These are phyloP conservation scores for Drosophila merina DNA, from an alignment of 2,888 invertebrate genomes.

Conservation along the genomic window DNA sequence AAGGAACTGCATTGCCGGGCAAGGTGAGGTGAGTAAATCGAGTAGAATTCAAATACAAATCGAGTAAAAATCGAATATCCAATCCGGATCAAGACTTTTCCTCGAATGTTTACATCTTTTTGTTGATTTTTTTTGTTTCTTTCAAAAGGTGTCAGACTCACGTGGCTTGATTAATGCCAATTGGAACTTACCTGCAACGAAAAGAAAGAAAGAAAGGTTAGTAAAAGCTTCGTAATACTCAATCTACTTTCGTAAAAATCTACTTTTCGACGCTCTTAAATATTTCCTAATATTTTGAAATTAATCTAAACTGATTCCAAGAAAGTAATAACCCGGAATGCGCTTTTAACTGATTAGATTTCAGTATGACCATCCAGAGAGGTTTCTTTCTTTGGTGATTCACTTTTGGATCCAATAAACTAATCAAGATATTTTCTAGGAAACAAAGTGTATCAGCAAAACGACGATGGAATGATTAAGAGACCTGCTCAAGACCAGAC, in stretches of 20 bases:
- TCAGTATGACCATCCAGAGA: too few relatives aligned
- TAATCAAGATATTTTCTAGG: constrained; percentile 21
- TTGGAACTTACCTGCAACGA: constrained; percentile 67
- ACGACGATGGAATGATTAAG: constrained; percentile 22
- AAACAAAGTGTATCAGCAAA: constrained; percentile 21
- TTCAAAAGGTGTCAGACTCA: constrained; percentile 42
- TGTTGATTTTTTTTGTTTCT: constrained; percentile 4
- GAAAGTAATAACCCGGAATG: background rate
- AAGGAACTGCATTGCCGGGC: constrained; percentile 22
- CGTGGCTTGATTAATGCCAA: constrained; percentile 68
- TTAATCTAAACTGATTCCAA: background rate
- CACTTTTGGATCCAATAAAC: background rate
- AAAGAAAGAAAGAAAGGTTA: constrained; percentile 35
- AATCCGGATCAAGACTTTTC: constrained; percentile 11
- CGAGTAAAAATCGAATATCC: too few relatives aligned
- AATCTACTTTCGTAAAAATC: too few relatives aligned
- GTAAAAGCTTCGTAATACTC: background rate
- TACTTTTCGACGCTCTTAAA: too few relatives aligned
- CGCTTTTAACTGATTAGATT: background rate
- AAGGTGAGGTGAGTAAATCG: background rate
- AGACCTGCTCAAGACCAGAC: background rate
- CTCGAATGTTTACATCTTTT: constrained; percentile 18
- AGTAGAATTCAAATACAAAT: too few relatives aligned
- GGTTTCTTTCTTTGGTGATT: background rate
- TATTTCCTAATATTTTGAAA: too few relatives aligned